Conservation (phyloP, 2,797 vertebrate species). For the Chrosomus eos region DNA sequence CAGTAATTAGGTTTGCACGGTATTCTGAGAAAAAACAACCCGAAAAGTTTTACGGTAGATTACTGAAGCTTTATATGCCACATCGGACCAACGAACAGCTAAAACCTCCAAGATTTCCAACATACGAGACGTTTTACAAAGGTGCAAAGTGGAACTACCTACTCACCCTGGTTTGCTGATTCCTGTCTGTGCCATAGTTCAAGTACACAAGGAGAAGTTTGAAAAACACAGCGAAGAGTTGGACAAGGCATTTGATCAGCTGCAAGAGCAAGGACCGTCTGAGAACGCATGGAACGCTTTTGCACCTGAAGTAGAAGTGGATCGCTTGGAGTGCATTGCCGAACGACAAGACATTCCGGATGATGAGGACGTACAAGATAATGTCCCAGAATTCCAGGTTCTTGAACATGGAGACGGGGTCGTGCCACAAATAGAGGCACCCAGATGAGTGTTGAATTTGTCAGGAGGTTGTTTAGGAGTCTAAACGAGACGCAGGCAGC, state of each 20-base stretch:
- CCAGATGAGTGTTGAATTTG: not conserved
- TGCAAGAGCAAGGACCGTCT: not conserved
- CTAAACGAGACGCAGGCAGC: no score
- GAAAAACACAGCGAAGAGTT: not conserved
- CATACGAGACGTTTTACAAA: conserved; percentile 32
- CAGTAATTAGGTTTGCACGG: conserved; percentile 10
- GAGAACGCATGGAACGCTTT: not conserved
- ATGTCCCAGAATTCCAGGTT: not conserved
- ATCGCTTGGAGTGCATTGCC: not conserved
- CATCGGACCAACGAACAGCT: not conserved
- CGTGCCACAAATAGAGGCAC: not conserved
- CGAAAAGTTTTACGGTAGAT: conserved; percentile 20
- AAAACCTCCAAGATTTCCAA: not conserved
- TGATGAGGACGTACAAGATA: not conserved
- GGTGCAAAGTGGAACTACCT: not conserved
- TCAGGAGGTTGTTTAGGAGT: not conserved
- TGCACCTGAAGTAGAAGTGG: not conserved
- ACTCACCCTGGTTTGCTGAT: not conserved
- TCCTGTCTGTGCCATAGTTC: not conserved
- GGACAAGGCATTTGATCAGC: not conserved
- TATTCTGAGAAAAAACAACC: conserved; percentile 41
- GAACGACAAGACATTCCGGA: not conserved
- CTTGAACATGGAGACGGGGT: not conserved
- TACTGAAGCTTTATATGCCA: conserved; percentile 46
- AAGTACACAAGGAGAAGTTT: not conserved